These are phyloP conservation scores for Chlorospingus semifuscus DNA, from an alignment of 2,797 vertebrate genomes.

Conservation along the genomic window DNA sequence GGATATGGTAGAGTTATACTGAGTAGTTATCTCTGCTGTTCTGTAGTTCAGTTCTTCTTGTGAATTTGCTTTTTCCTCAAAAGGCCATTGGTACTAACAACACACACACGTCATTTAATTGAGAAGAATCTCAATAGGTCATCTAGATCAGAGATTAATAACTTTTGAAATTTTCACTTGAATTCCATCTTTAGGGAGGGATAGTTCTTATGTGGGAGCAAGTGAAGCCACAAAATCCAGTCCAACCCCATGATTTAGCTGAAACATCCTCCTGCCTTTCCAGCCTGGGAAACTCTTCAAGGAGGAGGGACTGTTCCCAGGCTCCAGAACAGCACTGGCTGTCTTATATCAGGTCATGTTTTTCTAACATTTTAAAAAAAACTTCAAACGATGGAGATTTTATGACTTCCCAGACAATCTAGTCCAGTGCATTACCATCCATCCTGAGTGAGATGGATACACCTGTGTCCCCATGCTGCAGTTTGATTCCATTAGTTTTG, in stretches of 20 bases:
- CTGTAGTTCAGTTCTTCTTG: background rate
- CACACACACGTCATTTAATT: background rate
- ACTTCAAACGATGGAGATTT: background rate
- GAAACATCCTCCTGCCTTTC: background rate
- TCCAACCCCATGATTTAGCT: background rate
- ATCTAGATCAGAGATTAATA: background rate
- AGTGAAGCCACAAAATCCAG: background rate
- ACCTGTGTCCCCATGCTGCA: background rate
- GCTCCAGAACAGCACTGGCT: background rate
- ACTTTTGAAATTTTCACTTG: background rate
- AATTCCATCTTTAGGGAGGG: background rate
- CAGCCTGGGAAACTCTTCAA: background rate
- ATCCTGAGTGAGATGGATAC: background rate
- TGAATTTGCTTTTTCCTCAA: background rate
- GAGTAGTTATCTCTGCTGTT: background rate
- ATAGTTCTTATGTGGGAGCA: background rate
- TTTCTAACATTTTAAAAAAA: background rate
- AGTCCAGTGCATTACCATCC: background rate
- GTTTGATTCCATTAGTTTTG: background rate
- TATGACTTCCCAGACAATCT: background rate
- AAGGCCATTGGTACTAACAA: background rate
- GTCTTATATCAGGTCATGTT: background rate
- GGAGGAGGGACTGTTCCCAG: background rate
- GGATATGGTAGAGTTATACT: background rate
- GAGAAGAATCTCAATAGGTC: background rate